These are phyloP conservation scores for Mimas tiliae DNA, from an alignment of 2,888 invertebrate genomes.

Conservation along the genomic window DNA sequence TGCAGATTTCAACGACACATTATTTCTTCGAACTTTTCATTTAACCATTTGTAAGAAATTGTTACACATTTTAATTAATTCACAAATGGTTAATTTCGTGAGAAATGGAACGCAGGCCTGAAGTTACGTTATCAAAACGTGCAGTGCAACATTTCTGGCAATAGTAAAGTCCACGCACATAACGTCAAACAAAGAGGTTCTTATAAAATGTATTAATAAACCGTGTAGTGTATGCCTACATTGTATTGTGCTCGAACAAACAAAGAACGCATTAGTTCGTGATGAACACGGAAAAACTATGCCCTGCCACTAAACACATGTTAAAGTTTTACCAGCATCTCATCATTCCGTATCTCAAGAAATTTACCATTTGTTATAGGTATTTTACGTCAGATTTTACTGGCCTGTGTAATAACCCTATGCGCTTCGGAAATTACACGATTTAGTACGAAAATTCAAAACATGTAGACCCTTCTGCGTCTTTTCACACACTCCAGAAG, in stretches of 20 bases:
- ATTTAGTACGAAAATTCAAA: no score
- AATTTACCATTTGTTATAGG: no score
- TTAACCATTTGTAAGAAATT: no score
- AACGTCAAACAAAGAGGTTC: slow-evolving; percentile 53
- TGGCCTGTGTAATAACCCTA: no score
- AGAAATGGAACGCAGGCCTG: slow-evolving; percentile 37
- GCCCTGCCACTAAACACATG: background rate
- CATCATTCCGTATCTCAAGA: background rate
- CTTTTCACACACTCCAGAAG: no score
- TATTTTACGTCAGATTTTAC: no score
- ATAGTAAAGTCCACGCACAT: slow-evolving; percentile 57
- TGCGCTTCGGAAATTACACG: no score
- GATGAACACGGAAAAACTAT: slow-evolving; percentile 37
- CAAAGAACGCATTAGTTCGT: slow-evolving; percentile 58
- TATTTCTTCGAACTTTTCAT: no score
- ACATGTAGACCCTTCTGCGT: no score
- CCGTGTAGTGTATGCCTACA: slow-evolving; percentile 48
- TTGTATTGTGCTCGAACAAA: slow-evolving; percentile 48
- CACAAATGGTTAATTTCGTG: background rate
- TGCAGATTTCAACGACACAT: no score
- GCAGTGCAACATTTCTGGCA: slow-evolving; percentile 52
- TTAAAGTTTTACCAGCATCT: background rate
- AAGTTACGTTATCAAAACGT: slow-evolving; percentile 47
- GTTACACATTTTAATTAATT: background rate
- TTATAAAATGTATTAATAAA: slow-evolving; percentile 23